Evolutionary conservation across 2,113 vertebrate genomes (phyloP).

Genomic region (Ornithorhynchus anatinus): DNA sequence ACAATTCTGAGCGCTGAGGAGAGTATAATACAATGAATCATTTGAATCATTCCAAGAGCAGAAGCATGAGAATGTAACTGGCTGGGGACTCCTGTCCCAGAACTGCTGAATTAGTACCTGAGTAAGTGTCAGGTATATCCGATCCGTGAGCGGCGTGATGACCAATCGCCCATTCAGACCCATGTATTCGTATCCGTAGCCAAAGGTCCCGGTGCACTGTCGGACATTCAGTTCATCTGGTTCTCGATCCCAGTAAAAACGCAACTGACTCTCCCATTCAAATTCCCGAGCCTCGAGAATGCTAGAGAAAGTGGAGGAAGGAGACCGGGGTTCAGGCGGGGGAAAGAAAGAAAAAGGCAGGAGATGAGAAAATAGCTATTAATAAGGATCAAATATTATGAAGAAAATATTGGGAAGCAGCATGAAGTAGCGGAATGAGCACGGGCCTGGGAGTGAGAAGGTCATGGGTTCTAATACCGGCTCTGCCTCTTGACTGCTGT

Average conservation of each 20-base stretch:
- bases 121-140: constrained; percentile 95
- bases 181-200: constrained; percentile 98
- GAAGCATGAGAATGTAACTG: too few species aligned
- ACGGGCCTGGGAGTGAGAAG: too few species aligned
- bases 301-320: constrained; percentile 54
- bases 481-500: too few species aligned
- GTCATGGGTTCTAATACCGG: too few species aligned
- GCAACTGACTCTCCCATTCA: constrained; percentile 95
- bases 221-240: constrained; percentile 82
- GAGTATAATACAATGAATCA: too few species aligned
- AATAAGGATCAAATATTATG: too few species aligned
- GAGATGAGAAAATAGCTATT: fast-evolving
- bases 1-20: too few species aligned
- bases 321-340: too few species aligned
- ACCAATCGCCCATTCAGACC: constrained; percentile 94
- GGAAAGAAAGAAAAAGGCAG: not conserved
- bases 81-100: too few species aligned
- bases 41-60: too few species aligned
- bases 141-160: constrained; percentile 94
- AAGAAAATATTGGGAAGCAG: too few species aligned
- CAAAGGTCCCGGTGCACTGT: constrained; percentile 90
- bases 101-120: constrained; percentile 79
- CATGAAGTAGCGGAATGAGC: too few species aligned
- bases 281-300: constrained; percentile 90
- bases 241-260: constrained; percentile 90